A percentile compares a stretch with the other conserved stretches of the same genome.
phyloP scores from a whole-genome alignment of 2,888 invertebrate species.

The Leptopilina drosophilae region DNA sequence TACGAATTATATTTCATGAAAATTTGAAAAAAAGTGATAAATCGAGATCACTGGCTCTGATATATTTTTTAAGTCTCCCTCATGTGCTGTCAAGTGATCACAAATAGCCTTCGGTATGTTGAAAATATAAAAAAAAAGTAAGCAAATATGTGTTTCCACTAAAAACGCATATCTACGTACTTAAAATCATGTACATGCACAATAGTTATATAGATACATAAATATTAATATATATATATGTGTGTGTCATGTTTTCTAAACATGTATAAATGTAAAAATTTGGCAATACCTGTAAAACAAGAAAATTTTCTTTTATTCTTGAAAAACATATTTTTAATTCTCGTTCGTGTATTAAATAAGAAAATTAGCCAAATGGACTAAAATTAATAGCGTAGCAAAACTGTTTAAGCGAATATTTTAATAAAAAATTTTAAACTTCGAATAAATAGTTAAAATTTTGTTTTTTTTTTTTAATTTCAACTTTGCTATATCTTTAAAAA shows the following conservation, averaged over 20 bases:
- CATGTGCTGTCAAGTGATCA: constrained; percentile 20
- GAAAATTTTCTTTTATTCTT: neutral
- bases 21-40: neutral
- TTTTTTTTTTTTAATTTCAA: neutral
- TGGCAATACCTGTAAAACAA: constrained; percentile 32
- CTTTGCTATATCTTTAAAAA: neutral
- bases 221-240: neutral
- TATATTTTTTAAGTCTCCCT: neutral
- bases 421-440: too few relatives aligned
- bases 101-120: constrained; percentile 27
- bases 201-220: constrained; percentile 21
- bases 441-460: too few relatives aligned
- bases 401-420: too few relatives aligned
- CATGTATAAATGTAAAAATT: constrained; percentile 34
- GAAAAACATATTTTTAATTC: constrained; percentile 8
- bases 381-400: too few relatives aligned
- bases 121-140: neutral
- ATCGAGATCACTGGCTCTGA: constrained; percentile 17
- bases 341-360: neutral
- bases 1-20: neutral
- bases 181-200: constrained; percentile 34
- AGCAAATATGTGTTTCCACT: neutral
- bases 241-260: constrained; percentile 16
- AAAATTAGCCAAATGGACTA: neutral
- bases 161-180: constrained; percentile 24